Conservation (phyloP, 2,797 vertebrate species). For the Acridotheres tristis region DNA sequence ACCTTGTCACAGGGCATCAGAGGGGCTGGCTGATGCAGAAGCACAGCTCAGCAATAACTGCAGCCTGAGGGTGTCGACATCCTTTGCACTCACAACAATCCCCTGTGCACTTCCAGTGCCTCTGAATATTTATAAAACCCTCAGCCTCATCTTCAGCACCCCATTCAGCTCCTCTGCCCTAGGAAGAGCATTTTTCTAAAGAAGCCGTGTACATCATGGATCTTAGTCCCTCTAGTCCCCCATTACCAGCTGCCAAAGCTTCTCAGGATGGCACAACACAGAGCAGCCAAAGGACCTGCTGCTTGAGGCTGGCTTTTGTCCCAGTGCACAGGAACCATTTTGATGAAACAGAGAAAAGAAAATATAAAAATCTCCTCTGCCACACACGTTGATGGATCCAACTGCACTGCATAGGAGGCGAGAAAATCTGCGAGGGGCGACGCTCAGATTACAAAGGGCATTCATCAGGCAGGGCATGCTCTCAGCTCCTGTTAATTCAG, state of each 20-base stretch:
- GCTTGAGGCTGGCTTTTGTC: background rate
- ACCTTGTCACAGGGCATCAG: slow-evolving; percentile 48
- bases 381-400: accelerated
- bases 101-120: background rate
- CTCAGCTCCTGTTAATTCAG: background rate
- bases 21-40: slow-evolving; percentile 10
- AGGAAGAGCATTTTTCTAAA: slow-evolving; percentile 9
- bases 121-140: slow-evolving; percentile 56
- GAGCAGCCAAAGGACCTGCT: background rate
- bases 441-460: background rate
- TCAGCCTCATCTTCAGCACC: background rate
- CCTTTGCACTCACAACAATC: background rate
- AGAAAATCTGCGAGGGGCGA: background rate
- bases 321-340: background rate
- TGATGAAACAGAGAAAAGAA: background rate
- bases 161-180: background rate
- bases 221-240: background rate
- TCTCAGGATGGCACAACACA: background rate
- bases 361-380: background rate
- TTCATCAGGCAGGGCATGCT: background rate
- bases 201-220: background rate
- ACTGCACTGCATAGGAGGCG: accelerated
- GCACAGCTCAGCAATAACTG: slow-evolving; percentile 31
- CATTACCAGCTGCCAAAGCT: background rate
- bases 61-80: slow-evolving; percentile 23